These are phyloP conservation scores for Nyctibius bracteatus DNA, from an alignment of 2,113 vertebrate species.

Conservation along the genomic window DNA sequence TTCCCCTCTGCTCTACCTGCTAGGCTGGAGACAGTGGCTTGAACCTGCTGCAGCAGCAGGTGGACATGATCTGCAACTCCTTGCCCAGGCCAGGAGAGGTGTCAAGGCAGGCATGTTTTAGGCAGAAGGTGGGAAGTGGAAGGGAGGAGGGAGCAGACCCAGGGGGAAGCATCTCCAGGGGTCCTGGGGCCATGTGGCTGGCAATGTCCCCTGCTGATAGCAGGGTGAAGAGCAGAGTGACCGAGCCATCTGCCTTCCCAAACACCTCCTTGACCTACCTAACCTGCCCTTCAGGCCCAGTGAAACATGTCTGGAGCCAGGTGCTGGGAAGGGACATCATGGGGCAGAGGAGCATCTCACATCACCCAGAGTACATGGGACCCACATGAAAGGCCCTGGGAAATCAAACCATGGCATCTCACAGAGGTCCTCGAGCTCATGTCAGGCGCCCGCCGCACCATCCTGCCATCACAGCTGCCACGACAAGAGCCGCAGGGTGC, in stretches of 20 bases:
- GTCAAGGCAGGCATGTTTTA: not conserved
- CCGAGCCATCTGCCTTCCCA: not conserved
- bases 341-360: not conserved
- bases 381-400: fast-evolving
- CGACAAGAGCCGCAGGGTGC: fast-evolving
- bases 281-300: not conserved
- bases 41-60: not conserved
- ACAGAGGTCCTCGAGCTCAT: not conserved
- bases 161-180: not conserved
- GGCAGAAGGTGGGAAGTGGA: not conserved
- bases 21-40: not conserved
- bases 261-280: not conserved
- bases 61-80: not conserved
- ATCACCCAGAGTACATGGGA: not conserved
- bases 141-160: not conserved
- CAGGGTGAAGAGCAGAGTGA: not conserved
- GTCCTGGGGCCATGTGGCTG: not conserved
- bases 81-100: fast-evolving
- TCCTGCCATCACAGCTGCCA: not conserved
- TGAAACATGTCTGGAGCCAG: fast-evolving
- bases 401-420: not conserved
- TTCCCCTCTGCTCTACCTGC: not conserved
- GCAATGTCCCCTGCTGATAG: not conserved
- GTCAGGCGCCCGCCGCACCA: not conserved
- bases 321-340: not conserved